Evolutionary conservation across 2,797 vertebrate species (phyloP), one percentile per base, ranked within the genome.

Genomic region (Phylloscopus collybita): DNA sequence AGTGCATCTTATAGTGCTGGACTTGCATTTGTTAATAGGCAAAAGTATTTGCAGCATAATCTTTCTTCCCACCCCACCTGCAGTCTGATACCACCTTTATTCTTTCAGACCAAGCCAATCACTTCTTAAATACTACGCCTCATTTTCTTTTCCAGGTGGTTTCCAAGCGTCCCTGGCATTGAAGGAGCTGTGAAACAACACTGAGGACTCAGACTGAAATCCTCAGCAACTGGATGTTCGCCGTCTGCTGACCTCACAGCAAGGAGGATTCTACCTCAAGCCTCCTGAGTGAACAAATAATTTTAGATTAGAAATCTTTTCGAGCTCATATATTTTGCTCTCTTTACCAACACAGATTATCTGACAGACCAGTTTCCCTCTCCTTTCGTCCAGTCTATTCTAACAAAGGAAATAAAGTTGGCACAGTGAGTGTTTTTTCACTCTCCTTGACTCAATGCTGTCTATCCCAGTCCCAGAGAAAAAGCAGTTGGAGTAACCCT

Each of bases 401-500:
- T 73, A 96, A 92, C 80, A 94, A 92, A 91, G 81, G 93, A 93
- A 92, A 82, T 59, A 80, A 88, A 90, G 61, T 71, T 87, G 80
- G 64, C 29, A 27, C 6, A 56, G 36, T 13, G 54, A 72, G 61
- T 32, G n/a, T 2, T 83, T 79, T 84, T 82, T 88, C 5, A 1
- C 38, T 56, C 49, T 87, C 70, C 57, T 73, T 75, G 38, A 75
- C 79, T 14, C 13, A 79, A 91, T 54, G 65, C 30, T 81, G 38
- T 75, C 75, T 93, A 78, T 70, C 54, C 84, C 79, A 85, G 47
- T 44, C 38, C 74, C 59, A 93, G 42, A 91, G 54, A 57, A 89
- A 92, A 94, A 95, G 70, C 57, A 76, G 53, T 47, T 74, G 81
- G 61, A 75, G 73, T 92, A 86, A 90, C n/a, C 67, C 79, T 94